A percentile compares a stretch with the other conserved stretches of the same genome.
Evolutionary conservation across 2,113 vertebrate genomes (phyloP).

Genomic region (Colinus virginianus): DNA sequence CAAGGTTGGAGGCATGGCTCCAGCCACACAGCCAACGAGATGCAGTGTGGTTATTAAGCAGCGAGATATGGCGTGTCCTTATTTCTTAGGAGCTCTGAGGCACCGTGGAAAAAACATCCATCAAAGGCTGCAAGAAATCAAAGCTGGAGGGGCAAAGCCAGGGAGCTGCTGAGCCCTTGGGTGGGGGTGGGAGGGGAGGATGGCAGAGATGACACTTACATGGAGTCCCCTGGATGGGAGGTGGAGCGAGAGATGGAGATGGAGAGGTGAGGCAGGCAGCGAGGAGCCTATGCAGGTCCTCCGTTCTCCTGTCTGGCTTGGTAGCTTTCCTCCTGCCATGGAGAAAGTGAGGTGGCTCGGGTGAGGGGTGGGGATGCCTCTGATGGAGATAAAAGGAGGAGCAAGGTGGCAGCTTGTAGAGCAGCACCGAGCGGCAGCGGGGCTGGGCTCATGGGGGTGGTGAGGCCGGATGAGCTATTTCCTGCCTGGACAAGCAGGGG

Average conservation of each 20-base stretch:
- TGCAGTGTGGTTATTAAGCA: neutral
- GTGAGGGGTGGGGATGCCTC: neutral
- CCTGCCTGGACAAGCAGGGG: neutral
- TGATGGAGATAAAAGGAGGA: neutral
- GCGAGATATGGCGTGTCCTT: neutral
- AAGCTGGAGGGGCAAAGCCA: neutral
- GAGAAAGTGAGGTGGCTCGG: neutral
- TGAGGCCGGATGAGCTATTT: neutral
- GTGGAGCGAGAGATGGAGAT: neutral
- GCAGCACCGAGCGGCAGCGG: neutral
- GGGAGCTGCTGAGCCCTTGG: neutral
- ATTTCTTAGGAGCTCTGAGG: neutral
- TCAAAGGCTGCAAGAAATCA: neutral
- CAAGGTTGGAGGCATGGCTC: neutral
- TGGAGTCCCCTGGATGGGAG: neutral
- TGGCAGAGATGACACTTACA: neutral
- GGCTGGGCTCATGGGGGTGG: neutral
- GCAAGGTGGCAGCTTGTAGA: neutral
- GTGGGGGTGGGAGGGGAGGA: neutral
- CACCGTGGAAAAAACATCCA: neutral
- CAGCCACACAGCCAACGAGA: accelerated
- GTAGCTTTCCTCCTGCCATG: neutral
- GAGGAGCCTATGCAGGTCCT: neutral
- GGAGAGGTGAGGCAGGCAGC: neutral
- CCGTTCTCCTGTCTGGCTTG: neutral